Evolutionary conservation across 2,797 vertebrate genomes (phyloP).

Genomic region (Iguana delicatissima): DNA sequence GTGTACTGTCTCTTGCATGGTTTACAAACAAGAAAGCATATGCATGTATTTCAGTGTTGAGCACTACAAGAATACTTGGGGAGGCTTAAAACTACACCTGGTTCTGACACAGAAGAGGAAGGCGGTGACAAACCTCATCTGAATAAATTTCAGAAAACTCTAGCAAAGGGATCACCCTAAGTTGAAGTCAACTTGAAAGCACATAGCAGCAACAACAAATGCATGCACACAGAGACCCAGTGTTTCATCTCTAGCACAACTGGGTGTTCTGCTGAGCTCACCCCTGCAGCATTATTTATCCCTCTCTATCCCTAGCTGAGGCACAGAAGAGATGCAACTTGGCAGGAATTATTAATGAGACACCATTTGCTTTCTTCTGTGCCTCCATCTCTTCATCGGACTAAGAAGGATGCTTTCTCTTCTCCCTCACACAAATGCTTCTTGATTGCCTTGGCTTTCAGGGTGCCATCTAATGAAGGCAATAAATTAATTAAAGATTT

Average conservation of each 20-base stretch:
- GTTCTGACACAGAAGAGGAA: too few species aligned
- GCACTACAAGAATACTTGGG: too few species aligned
- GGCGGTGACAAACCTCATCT: too few species aligned
- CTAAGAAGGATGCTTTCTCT: not conserved
- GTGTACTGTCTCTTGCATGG: too few species aligned
- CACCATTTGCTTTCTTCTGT: conserved; percentile 10
- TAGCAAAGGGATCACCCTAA: too few species aligned
- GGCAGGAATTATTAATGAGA: not conserved
- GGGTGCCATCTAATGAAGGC: not conserved
- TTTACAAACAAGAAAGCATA: too few species aligned
- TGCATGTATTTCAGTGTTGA: too few species aligned
- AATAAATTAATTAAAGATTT: not conserved
- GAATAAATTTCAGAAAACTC: too few species aligned
- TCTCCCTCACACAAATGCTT: not conserved
- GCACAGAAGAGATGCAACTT: rapidly evolving
- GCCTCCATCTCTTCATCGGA: rapidly evolving
- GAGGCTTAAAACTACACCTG: too few species aligned
- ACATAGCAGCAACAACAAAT: too few species aligned
- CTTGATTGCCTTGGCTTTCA: not conserved
- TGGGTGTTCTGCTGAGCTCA: rapidly evolving
- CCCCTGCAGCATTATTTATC: not conserved
- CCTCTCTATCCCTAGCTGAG: not conserved
- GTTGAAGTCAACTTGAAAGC: too few species aligned
- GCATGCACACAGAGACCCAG: too few species aligned
- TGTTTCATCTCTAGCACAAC: not conserved